Conservation (phyloP, 2,113 vertebrate species). For the Taurulus bubalis region DNA sequence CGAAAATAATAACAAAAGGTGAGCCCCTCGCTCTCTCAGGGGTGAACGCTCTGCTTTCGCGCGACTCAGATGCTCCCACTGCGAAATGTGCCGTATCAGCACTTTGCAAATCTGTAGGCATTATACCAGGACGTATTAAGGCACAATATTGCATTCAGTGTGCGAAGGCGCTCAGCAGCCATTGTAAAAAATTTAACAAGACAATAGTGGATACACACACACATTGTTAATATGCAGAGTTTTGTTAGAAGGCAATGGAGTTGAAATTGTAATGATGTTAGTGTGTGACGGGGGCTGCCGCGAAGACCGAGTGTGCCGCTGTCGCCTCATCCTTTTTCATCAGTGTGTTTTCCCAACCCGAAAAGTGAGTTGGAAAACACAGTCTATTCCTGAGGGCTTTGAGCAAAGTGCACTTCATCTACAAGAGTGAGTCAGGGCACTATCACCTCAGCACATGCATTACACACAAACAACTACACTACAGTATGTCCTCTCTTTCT, state of each 20-base stretch:
- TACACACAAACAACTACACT: slow-evolving; percentile 41
- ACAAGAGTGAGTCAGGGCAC: slow-evolving; percentile 63
- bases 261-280: slow-evolving; percentile 76
- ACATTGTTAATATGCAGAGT: slow-evolving; percentile 69
- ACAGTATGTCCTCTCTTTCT: slow-evolving; percentile 28
- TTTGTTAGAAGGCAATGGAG: slow-evolving; percentile 69
- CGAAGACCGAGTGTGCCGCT: slow-evolving; percentile 48
- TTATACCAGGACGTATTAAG: slow-evolving; percentile 65
- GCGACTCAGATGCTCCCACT: slow-evolving; percentile 49
- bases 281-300: slow-evolving; percentile 65
- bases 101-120: slow-evolving; percentile 59
- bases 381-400: slow-evolving; percentile 62
- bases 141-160: slow-evolving; percentile 55
- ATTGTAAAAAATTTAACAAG: slow-evolving; percentile 69
- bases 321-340: slow-evolving; percentile 71
- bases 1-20: slow-evolving; percentile 78
- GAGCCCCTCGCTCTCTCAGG: slow-evolving; percentile 66
- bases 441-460: slow-evolving; percentile 59
- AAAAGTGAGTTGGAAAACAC: slow-evolving; percentile 71
- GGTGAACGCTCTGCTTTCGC: slow-evolving; percentile 50
- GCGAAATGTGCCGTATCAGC: slow-evolving; percentile 69
- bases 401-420: slow-evolving; percentile 71
- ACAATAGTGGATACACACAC: slow-evolving; percentile 57
- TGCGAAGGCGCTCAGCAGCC: slow-evolving; percentile 52
- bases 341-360: slow-evolving; percentile 66